These are phyloP conservation scores for Ochlodes sylvanus DNA, from an alignment of 2,888 invertebrate species.

Conservation along the genomic window DNA sequence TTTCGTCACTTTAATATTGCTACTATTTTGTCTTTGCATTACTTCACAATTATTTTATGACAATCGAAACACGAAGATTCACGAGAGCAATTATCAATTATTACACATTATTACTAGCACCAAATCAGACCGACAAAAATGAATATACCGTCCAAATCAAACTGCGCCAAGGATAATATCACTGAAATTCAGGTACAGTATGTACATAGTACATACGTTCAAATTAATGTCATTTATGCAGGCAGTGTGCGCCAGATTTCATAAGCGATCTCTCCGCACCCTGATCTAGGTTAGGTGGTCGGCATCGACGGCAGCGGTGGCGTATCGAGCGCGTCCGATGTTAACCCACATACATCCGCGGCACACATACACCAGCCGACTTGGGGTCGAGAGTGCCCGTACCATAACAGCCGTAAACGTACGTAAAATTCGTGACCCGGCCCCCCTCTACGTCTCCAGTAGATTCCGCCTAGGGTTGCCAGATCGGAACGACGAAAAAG, in stretches of 20 bases:
- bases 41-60: too few species aligned
- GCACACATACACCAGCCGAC: constrained; percentile 70
- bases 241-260: constrained; percentile 81
- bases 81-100: too few species aligned
- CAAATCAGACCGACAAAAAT: constrained; percentile 27
- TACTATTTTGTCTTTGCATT: too few species aligned
- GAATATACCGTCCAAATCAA: too few species aligned
- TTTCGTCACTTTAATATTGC: too few species aligned
- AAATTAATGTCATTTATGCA: constrained; percentile 69
- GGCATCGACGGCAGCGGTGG: constrained; percentile 73
- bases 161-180: too few species aligned
- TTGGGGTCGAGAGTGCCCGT: constrained; percentile 77
- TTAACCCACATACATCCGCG: constrained; percentile 80
- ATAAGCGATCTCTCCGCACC: constrained; percentile 84
- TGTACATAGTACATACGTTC: constrained; percentile 50
- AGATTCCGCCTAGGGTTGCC: constrained; percentile 15
- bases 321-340: constrained; percentile 84
- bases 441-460: constrained; percentile 47
- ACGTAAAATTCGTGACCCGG: constrained; percentile 78
- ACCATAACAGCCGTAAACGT: constrained; percentile 60
- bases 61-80: too few species aligned
- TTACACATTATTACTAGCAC: constrained; percentile 43
- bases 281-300: constrained; percentile 85
- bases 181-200: constrained; percentile 60
- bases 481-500: neutral